phyloP scores from a whole-genome alignment of 2,797 vertebrate species.

The Brotula barbata region DNA sequence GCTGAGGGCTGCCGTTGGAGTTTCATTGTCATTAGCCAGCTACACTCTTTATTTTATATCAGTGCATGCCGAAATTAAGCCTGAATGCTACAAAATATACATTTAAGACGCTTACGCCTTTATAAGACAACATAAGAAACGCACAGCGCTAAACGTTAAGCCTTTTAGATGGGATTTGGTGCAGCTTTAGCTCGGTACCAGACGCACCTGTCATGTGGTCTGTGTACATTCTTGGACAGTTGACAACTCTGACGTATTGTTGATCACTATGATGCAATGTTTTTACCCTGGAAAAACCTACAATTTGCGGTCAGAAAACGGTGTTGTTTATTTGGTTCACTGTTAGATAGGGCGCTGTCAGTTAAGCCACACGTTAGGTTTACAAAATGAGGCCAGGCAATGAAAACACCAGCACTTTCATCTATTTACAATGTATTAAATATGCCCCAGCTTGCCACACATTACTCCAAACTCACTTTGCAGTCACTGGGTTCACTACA shows the following conservation, averaged over 20 bases:
- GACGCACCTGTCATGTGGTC: background rate
- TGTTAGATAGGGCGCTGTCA: background rate
- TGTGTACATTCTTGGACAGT: constrained; percentile 21
- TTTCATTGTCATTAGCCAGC: background rate
- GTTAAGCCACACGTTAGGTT: background rate
- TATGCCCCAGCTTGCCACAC: too few species aligned
- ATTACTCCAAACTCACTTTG: too few species aligned
- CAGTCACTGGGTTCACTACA: constrained; percentile 13
- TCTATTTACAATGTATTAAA: too few species aligned
- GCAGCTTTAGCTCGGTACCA: background rate
- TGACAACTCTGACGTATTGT: constrained; percentile 29
- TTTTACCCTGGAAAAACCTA: constrained; percentile 7
- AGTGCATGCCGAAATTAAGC: background rate
- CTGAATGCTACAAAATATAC: too few species aligned
- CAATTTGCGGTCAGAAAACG: background rate
- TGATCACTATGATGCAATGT: constrained; percentile 2
- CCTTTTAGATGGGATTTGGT: background rate
- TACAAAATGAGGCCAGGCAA: background rate
- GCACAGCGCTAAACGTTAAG: background rate
- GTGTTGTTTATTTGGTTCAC: background rate
- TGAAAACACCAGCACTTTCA: too few species aligned
- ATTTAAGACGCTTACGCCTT: too few species aligned
- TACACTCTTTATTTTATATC: rapidly evolving
- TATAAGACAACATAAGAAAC: background rate
- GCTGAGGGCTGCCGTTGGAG: background rate